Percentiles rank a stretch among this genome's conserved stretches.
Conservation (phyloP, 2,888 invertebrate genomes). For the Ectemnius cavifrons region DNA sequence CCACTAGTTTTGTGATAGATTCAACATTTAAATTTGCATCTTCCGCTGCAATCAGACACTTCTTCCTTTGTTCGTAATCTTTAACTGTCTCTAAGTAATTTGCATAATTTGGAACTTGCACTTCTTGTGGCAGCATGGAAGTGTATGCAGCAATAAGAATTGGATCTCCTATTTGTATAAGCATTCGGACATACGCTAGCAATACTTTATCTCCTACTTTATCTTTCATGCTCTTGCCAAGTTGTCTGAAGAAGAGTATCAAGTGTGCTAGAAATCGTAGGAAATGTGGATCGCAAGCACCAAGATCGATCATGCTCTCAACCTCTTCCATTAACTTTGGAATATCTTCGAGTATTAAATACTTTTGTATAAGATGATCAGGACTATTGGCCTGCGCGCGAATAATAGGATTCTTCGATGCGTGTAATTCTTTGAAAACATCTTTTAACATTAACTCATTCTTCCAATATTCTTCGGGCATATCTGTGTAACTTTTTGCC, state of each 20-base stretch:
- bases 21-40: slow-evolving; percentile 90
- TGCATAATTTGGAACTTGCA: slow-evolving; percentile 82
- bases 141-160: slow-evolving; percentile 92
- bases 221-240: slow-evolving; percentile 86
- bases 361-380: slow-evolving; percentile 89
- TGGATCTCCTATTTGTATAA: slow-evolving; percentile 87
- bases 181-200: slow-evolving; percentile 84
- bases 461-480: slow-evolving; percentile 86
- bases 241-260: slow-evolving; percentile 88
- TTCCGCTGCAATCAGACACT: slow-evolving; percentile 85
- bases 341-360: slow-evolving; percentile 91
- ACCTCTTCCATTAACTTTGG: slow-evolving; percentile 86
- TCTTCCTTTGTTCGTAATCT: slow-evolving; percentile 83
- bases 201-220: slow-evolving; percentile 87
- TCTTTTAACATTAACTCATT: slow-evolving; percentile 84
- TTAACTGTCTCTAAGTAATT: slow-evolving; percentile 84
- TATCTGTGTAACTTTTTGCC: slow-evolving; percentile 79
- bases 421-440: slow-evolving; percentile 84
- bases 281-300: slow-evolving; percentile 80
- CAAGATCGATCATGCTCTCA: slow-evolving; percentile 82
- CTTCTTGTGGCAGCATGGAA: slow-evolving; percentile 85
- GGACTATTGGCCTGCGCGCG: slow-evolving; percentile 82
- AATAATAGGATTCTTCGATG: slow-evolving; percentile 81
- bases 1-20: slow-evolving; percentile 90
- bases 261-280: slow-evolving; percentile 92